These are phyloP conservation scores for Orchestia grillus DNA, from an alignment of 1,140 invertebrate genomes.

Conservation along the genomic window DNA sequence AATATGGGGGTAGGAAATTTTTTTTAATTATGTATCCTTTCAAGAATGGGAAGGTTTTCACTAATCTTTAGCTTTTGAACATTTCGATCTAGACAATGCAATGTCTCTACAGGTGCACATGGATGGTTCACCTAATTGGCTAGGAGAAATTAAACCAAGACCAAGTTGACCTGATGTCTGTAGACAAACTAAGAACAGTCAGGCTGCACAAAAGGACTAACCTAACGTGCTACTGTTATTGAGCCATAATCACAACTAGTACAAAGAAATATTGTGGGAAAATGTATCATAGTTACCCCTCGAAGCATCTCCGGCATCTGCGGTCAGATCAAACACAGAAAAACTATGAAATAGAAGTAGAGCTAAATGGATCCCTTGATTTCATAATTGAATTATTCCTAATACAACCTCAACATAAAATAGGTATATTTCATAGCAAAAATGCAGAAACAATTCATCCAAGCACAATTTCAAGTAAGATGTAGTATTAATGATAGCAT, in stretches of 20 bases:
- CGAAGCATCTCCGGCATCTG: constrained; percentile 65
- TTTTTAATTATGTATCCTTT: not conserved
- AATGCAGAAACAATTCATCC: too few relatives aligned
- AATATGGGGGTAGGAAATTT: not conserved
- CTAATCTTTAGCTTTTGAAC: not conserved
- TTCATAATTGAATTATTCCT: too few relatives aligned
- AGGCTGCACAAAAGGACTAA: not conserved
- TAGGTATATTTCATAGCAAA: too few relatives aligned
- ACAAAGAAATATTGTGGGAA: not conserved
- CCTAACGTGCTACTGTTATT: not conserved
- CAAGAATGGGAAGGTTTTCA: not conserved
- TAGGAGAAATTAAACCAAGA: too few relatives aligned
- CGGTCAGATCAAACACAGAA: constrained; percentile 6
- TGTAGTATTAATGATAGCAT: too few relatives aligned
- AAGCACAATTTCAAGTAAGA: too few relatives aligned
- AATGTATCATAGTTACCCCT: constrained; percentile 61
- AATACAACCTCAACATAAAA: too few relatives aligned
- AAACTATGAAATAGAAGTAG: not conserved
- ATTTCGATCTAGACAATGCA: not conserved
- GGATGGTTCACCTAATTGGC: not conserved
- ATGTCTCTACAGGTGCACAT: not conserved
- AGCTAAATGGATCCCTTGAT: too few relatives aligned
- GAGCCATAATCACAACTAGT: not conserved
- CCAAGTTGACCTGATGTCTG: too few relatives aligned
- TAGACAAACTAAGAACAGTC: too few relatives aligned